These are phyloP conservation scores for Ceyx margarethae DNA, from an alignment of 2,113 vertebrate species.

Conservation along the genomic window DNA sequence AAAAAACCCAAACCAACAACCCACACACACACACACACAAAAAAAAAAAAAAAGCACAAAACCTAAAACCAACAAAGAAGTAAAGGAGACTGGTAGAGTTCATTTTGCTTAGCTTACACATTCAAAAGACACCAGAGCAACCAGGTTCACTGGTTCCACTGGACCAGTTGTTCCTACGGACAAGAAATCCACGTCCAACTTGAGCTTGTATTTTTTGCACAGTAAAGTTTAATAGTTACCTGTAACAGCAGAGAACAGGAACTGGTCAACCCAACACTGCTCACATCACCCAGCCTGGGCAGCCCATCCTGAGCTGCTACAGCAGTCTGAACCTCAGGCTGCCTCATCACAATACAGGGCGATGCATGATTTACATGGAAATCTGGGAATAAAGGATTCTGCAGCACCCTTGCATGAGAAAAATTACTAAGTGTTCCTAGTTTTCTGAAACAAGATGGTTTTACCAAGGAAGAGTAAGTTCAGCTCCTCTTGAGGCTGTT, in stretches of 20 bases:
- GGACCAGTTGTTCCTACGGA: not conserved
- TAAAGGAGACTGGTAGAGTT: not conserved
- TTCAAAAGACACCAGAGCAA: not conserved
- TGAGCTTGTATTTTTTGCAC: not conserved
- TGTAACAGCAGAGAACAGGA: not conserved
- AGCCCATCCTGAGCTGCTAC: not conserved
- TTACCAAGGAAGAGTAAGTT: not conserved
- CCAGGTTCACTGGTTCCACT: not conserved
- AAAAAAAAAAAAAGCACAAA: not conserved
- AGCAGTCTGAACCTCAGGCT: accelerated
- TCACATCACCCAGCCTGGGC: not conserved
- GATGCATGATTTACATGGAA: accelerated
- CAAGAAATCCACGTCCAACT: not conserved
- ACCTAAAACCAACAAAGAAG: not conserved
- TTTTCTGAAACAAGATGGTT: not conserved
- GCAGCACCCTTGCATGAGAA: not conserved
- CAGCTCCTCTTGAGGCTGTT: not conserved
- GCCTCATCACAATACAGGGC: accelerated
- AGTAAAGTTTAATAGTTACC: not conserved
- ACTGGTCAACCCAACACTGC: not conserved
- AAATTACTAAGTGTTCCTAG: not conserved
- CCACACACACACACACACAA: too few species aligned
- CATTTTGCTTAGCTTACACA: not conserved
- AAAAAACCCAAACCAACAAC: not conserved
- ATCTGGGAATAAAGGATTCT: not conserved